phyloP scores from a whole-genome alignment of 2,113 vertebrate genomes.

The Aspiorhynchus laticeps region DNA sequence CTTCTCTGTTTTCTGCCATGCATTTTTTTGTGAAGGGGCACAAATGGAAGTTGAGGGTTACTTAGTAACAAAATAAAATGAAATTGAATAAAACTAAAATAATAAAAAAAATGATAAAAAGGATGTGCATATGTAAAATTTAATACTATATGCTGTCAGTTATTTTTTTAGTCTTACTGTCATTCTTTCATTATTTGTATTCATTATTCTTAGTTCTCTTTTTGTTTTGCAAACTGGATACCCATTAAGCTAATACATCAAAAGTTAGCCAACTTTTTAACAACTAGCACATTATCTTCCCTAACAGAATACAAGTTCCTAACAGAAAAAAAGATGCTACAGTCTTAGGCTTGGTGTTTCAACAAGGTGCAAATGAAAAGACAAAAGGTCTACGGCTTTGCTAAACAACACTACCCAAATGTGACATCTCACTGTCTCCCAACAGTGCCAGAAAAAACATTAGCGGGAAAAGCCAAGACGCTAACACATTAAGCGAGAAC shows the following conservation, averaged over 20 bases:
- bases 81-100: too few species aligned
- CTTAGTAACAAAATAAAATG: too few species aligned
- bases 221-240: too few species aligned
- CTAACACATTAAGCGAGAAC: conserved; percentile 10
- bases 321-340: not conserved
- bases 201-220: too few species aligned
- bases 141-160: too few species aligned
- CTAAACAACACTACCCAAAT: conserved; percentile 1
- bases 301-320: not conserved
- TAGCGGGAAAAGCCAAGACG: not conserved
- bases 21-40: too few species aligned
- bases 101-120: too few species aligned
- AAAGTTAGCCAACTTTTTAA: not conserved
- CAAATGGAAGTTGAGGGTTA: too few species aligned
- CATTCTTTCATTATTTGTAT: too few species aligned
- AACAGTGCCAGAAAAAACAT: conserved; percentile 9
- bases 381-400: conserved; percentile 19
- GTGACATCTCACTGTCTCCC: conserved; percentile 24
- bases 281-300: not conserved
- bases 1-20: not conserved
- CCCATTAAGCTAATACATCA: too few species aligned
- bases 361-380: not conserved
- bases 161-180: too few species aligned
- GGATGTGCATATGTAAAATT: too few species aligned
- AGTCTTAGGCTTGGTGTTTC: not conserved